These are phyloP conservation scores for Nestor notabilis DNA, from an alignment of 2,113 vertebrate genomes.

Conservation along the genomic window DNA sequence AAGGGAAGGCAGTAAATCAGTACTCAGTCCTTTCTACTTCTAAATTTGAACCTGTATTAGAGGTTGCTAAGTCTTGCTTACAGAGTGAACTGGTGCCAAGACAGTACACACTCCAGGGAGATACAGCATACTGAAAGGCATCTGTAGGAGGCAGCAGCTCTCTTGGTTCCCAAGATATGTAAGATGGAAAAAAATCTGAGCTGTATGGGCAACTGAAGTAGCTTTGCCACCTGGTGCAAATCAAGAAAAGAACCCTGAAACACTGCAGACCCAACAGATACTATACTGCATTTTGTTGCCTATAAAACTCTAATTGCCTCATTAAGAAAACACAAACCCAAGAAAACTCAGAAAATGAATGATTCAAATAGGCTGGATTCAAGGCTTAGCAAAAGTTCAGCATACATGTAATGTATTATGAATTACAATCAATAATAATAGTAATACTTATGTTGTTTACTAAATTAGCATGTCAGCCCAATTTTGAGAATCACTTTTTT, in stretches of 20 bases:
- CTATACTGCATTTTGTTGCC: constrained; percentile 25
- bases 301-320: background rate
- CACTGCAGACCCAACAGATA: constrained; percentile 11
- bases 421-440: background rate
- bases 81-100: constrained; percentile 61
- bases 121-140: constrained; percentile 62
- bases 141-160: constrained; percentile 57
- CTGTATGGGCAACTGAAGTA: constrained; percentile 59
- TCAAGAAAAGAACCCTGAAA: constrained; percentile 68
- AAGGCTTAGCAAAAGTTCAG: background rate
- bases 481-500: background rate
- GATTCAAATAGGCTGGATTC: background rate
- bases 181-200: constrained; percentile 65
- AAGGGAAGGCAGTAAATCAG: background rate
- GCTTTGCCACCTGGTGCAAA: constrained; percentile 65
- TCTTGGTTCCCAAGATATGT: constrained; percentile 58
- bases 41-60: constrained; percentile 42
- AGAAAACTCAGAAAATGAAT: background rate
- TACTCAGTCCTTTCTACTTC: background rate
- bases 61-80: constrained; percentile 62
- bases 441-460: background rate
- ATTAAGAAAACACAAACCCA: background rate
- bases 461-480: background rate
- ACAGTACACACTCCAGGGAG: constrained; percentile 57
- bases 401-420: background rate